Evolutionary conservation across 2,113 vertebrate genomes (phyloP).

Genomic region (Ariopsis seemanni): DNA sequence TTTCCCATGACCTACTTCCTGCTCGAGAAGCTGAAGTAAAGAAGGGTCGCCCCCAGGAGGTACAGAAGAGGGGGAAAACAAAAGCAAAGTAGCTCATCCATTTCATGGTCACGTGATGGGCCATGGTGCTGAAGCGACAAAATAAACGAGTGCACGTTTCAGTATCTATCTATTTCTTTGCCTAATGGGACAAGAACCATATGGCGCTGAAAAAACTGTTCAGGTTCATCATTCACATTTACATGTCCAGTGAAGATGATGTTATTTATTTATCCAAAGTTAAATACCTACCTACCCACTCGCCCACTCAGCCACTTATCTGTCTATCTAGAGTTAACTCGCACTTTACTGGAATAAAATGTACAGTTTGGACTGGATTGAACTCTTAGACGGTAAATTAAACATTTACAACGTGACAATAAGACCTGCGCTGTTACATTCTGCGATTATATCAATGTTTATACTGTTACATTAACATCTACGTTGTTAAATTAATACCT

Average conservation of each 20-base stretch:
- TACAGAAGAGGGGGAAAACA: constrained; percentile 36
- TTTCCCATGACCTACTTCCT: constrained; percentile 56
- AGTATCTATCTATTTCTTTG: neutral
- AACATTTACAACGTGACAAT: neutral
- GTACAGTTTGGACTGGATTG: neutral
- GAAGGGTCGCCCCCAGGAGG: constrained; percentile 36
- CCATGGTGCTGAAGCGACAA: neutral
- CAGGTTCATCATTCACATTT: neutral
- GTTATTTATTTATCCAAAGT: neutral
- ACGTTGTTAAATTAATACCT: too few species aligned
- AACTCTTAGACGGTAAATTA: neutral
- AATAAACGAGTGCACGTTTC: constrained; percentile 11
- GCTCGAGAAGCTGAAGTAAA: constrained; percentile 17
- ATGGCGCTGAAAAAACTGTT: neutral
- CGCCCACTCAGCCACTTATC: too few species aligned
- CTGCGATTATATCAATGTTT: neutral
- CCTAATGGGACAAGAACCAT: neutral
- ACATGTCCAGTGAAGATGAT: neutral
- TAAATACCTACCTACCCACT: neutral
- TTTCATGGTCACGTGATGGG: constrained; percentile 4
- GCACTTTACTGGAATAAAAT: neutral
- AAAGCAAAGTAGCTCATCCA: constrained; percentile 24
- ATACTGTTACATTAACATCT: neutral
- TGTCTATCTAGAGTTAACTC: too few species aligned
- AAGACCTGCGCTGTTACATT: too few species aligned